These are phyloP conservation scores for Panurus biarmicus DNA, from an alignment of 2,113 vertebrate species.

Conservation along the genomic window DNA sequence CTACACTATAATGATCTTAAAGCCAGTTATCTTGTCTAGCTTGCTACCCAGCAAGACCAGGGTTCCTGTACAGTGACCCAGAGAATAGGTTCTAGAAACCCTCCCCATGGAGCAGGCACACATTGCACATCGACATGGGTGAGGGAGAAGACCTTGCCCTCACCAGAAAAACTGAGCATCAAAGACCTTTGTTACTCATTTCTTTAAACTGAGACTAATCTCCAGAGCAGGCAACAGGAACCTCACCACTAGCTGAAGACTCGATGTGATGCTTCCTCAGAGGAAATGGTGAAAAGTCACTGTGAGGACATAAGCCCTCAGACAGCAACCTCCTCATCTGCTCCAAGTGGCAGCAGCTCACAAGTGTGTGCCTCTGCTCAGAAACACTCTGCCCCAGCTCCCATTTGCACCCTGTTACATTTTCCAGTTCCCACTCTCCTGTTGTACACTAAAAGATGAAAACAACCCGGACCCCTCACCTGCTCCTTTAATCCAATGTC, in stretches of 20 bases:
- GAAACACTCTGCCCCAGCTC: background rate
- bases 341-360: background rate
- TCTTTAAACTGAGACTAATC: background rate
- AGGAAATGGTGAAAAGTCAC: background rate
- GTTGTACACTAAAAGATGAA: background rate
- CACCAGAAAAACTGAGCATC: background rate
- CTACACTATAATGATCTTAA: background rate
- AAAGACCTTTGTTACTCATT: background rate
- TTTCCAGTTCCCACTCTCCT: background rate
- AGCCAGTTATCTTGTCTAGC: background rate
- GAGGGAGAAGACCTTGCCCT: background rate
- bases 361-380: background rate
- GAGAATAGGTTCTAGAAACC: background rate
- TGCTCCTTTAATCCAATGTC: background rate
- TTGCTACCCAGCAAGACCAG: background rate
- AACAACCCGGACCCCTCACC: background rate
- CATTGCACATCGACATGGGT: accelerated
- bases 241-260: background rate
- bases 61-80: background rate
- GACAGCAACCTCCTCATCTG: background rate
- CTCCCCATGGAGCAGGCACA: background rate
- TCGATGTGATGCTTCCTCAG: background rate
- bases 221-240: background rate
- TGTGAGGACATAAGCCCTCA: accelerated
- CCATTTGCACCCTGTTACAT: background rate